A percentile compares a stretch with the other conserved stretches of the same genome.
phyloP scores from a whole-genome alignment of 2,888 invertebrate genomes.

The Baccha elongata region DNA sequence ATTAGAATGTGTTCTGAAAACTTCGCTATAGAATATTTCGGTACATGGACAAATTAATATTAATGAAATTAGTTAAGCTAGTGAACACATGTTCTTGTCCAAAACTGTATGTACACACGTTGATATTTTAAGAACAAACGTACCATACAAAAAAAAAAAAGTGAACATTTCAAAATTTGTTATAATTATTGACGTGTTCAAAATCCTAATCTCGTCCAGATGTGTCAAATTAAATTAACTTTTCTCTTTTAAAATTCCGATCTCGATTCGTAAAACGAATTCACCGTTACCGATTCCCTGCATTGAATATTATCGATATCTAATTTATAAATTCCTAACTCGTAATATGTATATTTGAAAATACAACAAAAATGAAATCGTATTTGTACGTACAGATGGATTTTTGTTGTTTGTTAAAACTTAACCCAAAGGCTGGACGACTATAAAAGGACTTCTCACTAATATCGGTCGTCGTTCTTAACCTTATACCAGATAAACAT shows the following conservation, averaged over 20 bases:
- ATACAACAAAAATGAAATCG: too few relatives aligned
- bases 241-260: slow-evolving; percentile 39
- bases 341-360: slow-evolving; percentile 50
- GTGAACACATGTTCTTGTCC: too few relatives aligned
- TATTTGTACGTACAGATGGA: neutral
- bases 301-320: slow-evolving; percentile 20
- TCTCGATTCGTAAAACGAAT: slow-evolving; percentile 21
- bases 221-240: slow-evolving; percentile 34
- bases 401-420: neutral
- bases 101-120: too few relatives aligned
- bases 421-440: too few relatives aligned
- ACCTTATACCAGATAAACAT: neutral
- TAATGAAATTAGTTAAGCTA: too few relatives aligned
- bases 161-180: neutral
- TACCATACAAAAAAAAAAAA: slow-evolving; percentile 3
- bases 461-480: neutral
- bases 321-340: slow-evolving; percentile 58
- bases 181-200: slow-evolving; percentile 26
- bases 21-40: too few relatives aligned
- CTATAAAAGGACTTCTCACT: too few relatives aligned
- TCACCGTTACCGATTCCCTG: neutral
- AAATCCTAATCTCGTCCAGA: slow-evolving; percentile 20
- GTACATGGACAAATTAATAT: too few relatives aligned
- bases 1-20: too few relatives aligned
- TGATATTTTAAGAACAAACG: too few relatives aligned